Percentiles rank a stretch among this genome's conserved stretches.
Evolutionary conservation across 2,113 vertebrate species (phyloP).

Genomic region (Phasianus colchicus): DNA sequence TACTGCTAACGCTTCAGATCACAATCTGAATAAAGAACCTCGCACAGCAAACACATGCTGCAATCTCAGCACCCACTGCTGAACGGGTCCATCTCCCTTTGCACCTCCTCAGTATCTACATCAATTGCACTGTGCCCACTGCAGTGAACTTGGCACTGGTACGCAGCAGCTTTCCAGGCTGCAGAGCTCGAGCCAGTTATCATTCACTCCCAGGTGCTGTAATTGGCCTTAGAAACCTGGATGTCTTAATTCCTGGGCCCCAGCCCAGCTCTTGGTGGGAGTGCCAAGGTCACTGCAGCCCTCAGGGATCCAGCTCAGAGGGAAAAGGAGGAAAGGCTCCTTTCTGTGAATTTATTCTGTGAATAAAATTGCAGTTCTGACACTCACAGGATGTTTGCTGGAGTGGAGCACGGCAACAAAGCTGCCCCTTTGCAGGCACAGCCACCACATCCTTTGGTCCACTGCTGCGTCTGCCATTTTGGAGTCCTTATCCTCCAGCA

Average conservation of each 20-base stretch:
- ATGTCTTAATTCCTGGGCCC: slow-evolving; percentile 10
- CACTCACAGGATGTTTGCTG: neutral
- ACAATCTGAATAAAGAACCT: slow-evolving; percentile 16
- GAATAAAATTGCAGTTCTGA: neutral
- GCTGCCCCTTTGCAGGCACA: neutral
- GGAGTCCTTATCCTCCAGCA: neutral
- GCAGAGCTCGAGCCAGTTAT: neutral
- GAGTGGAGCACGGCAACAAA: neutral
- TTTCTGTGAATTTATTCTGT: neutral
- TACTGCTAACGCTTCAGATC: slow-evolving; percentile 42
- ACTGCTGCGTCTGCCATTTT: neutral
- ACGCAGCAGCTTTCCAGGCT: neutral
- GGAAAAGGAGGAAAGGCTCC: neutral
- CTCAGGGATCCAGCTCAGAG: neutral
- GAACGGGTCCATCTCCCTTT: neutral
- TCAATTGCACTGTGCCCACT: neutral
- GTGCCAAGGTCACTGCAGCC: slow-evolving; percentile 4
- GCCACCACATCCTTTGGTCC: neutral
- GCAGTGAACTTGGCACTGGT: neutral
- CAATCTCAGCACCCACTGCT: neutral
- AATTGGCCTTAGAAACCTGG: neutral
- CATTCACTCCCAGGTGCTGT: neutral
- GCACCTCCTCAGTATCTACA: neutral
- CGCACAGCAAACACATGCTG: neutral
- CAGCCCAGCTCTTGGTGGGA: neutral